These are phyloP conservation scores for Girardinichthys multiradiatus DNA, from an alignment of 2,113 vertebrate species.

Conservation along the genomic window DNA sequence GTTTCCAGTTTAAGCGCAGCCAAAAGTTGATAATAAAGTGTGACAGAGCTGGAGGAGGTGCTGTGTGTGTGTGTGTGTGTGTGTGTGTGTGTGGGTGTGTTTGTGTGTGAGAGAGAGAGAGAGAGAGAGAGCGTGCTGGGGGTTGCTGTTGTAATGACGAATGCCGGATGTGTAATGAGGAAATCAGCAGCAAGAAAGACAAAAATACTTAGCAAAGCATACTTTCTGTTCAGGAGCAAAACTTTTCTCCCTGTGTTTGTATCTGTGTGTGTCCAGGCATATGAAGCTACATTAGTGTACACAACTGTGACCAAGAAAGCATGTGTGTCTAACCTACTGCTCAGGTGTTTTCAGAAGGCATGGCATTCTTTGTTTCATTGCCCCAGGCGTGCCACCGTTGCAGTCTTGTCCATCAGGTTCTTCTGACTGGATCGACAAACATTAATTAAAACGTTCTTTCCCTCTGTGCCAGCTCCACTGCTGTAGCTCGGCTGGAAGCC, in stretches of 20 bases:
- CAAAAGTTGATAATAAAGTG: constrained; percentile 57
- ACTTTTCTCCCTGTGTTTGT: constrained; percentile 13
- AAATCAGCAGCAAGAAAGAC: constrained; percentile 59
- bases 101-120: background rate
- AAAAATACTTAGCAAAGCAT: constrained; percentile 57
- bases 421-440: constrained; percentile 73
- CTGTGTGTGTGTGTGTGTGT: no score
- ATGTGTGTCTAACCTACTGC: background rate
- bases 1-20: constrained; percentile 43
- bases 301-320: constrained; percentile 2
- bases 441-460: constrained; percentile 63
- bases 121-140: background rate
- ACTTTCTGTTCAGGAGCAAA: constrained; percentile 41
- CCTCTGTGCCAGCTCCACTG: constrained; percentile 46
- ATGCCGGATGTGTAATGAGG: constrained; percentile 66
- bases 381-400: constrained; percentile 48
- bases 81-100: no score
- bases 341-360: constrained; percentile 38
- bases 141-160: constrained; percentile 36
- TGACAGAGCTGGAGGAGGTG: constrained; percentile 15
- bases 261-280: constrained; percentile 13
- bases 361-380: constrained; percentile 50
- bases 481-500: constrained; percentile 59
- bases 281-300: constrained; percentile 12
- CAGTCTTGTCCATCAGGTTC: constrained; percentile 80